Conservation (phyloP, 92 coral and sea anemone species). For the Muricea muricata region DNA sequence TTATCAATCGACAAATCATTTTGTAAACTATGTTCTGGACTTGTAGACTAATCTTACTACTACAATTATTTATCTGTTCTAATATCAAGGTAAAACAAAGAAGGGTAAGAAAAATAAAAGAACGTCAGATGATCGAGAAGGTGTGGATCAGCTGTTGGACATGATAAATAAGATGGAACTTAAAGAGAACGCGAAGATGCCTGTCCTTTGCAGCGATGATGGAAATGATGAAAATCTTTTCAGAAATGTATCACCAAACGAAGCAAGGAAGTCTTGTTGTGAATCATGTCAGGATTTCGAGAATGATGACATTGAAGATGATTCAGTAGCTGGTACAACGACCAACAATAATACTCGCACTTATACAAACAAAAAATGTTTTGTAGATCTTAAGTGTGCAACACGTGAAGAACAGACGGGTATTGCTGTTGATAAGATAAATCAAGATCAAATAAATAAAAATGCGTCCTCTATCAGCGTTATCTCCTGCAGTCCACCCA, state of each 20-base stretch:
- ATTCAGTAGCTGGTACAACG: conserved; percentile 20
- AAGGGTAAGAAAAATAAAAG: not conserved
- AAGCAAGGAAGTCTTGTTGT: not conserved
- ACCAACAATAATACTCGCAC: not conserved
- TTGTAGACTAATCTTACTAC: too few relatives aligned
- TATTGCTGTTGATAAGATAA: not conserved
- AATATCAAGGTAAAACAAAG: conserved; percentile 22
- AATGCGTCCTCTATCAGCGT: not conserved
- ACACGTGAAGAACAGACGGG: not conserved
- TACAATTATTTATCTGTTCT: not conserved
- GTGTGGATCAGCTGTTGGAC: not conserved
- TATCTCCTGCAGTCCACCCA: not conserved
- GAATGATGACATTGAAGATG: conserved; percentile 30
- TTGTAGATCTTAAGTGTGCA: not conserved
- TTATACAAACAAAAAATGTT: not conserved
- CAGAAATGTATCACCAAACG: not conserved
- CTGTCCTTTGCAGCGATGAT: not conserved
- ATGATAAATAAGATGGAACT: conserved; percentile 1
- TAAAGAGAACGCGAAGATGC: not conserved
- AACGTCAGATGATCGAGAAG: not conserved
- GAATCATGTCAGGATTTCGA: not conserved
- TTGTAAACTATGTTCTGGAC: too few relatives aligned
- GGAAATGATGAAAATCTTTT: not conserved
- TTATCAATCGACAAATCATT: too few relatives aligned
- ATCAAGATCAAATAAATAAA: not conserved